Conservation (phyloP, 2,888 invertebrate genomes). For the Zonitis immaculata region DNA sequence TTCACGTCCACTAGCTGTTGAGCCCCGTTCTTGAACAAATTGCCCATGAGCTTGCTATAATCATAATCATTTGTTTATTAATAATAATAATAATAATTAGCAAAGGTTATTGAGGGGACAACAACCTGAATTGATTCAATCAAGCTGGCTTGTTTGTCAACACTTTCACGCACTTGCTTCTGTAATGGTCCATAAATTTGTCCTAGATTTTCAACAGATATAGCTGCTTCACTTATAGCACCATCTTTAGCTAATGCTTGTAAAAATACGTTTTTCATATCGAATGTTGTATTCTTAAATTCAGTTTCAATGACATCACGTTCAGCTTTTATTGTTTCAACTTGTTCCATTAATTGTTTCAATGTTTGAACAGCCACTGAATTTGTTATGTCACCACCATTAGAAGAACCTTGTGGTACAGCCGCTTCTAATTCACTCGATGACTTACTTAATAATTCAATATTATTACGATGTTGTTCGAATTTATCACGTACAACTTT, state of each 20-base stretch:
- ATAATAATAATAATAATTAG: background rate
- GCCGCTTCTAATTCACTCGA: constrained; percentile 64
- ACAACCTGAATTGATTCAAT: constrained; percentile 66
- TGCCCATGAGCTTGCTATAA: constrained; percentile 54
- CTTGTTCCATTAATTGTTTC: constrained; percentile 73
- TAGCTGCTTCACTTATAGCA: constrained; percentile 69
- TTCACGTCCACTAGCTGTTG: constrained; percentile 65
- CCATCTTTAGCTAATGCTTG: constrained; percentile 71
- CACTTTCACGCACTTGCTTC: constrained; percentile 70
- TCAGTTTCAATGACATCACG: constrained; percentile 86
- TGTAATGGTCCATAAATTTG: constrained; percentile 72
- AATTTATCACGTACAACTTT: constrained; percentile 84
- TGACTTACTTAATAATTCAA: constrained; percentile 75
- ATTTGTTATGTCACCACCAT: constrained; percentile 51
- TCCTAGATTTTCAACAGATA: constrained; percentile 69
- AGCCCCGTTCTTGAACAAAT: constrained; percentile 62
- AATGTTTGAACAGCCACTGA: constrained; percentile 63
- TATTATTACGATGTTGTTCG: constrained; percentile 68
- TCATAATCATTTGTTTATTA: background rate
- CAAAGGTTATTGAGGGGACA: too few relatives aligned
- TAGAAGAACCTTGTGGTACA: constrained; percentile 65
- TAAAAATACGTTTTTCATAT: constrained; percentile 79
- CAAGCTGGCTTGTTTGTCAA: constrained; percentile 66
- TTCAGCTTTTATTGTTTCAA: constrained; percentile 82
- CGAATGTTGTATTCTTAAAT: constrained; percentile 71